Conservation (phyloP, 2,888 invertebrate genomes). For the Caenorhabditis japonica region DNA sequence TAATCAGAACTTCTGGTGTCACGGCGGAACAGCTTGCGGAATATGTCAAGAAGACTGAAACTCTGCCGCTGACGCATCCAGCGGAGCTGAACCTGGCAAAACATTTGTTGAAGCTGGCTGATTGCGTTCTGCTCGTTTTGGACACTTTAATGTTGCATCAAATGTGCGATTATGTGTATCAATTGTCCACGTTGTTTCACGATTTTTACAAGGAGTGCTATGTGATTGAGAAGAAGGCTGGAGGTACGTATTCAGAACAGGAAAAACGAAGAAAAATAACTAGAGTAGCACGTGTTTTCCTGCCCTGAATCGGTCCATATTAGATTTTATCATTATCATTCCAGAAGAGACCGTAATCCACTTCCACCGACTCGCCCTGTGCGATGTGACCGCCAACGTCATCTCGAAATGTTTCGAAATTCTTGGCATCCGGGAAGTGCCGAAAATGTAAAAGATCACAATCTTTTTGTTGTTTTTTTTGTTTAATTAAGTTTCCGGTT, state of each 20-base stretch:
- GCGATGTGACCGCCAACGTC: conserved; percentile 90
- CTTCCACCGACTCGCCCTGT: conserved; percentile 88
- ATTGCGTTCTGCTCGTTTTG: conserved; percentile 86
- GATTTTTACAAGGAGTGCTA: conserved; percentile 99
- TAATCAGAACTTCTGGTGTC: conserved; percentile 79
- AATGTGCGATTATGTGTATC: conserved; percentile 96
- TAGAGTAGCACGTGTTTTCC: no score
- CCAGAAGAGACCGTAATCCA: conserved; percentile 81
- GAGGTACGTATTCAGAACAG: conserved; percentile 29
- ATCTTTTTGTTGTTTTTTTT: background rate
- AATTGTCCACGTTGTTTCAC: conserved; percentile 90
- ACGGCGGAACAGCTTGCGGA: conserved; percentile 80
- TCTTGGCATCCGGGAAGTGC: conserved; percentile 90
- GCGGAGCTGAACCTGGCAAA: conserved; percentile 96
- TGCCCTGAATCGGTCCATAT: no score
- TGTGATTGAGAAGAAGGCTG: conserved; percentile 90
- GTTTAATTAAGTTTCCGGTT: no score
- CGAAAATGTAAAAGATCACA: conserved; percentile 84
- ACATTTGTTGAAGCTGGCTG: conserved; percentile 87
- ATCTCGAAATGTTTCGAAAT: conserved; percentile 91
- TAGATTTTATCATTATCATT: no score
- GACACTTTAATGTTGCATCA: conserved; percentile 78
- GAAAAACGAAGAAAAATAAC: background rate
- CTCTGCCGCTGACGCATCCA: conserved; percentile 84
- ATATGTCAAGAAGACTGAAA: conserved; percentile 81